These are phyloP conservation scores for Globia sparganii DNA, from an alignment of 2,888 invertebrate species.

Conservation along the genomic window DNA sequence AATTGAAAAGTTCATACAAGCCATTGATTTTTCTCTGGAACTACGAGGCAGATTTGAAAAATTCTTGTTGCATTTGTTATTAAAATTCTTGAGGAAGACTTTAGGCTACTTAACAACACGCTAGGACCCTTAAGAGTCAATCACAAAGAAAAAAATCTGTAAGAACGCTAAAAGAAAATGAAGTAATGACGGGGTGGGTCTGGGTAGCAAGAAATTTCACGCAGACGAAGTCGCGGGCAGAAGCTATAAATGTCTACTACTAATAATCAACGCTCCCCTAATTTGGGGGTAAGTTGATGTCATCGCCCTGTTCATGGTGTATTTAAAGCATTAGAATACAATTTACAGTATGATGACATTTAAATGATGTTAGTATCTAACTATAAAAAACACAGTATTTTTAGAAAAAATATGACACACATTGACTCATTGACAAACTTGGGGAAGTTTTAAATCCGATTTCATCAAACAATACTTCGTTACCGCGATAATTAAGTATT, in stretches of 20 bases:
- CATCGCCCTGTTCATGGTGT: slow-evolving; percentile 19
- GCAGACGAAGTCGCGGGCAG: no score
- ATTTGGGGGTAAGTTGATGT: slow-evolving; percentile 1
- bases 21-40: neutral
- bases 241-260: neutral
- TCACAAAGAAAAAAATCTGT: no score
- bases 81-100: no score
- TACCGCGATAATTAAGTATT: slow-evolving; percentile 11
- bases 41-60: no score
- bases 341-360: neutral
- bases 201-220: no score
- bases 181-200: no score
- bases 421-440: neutral
- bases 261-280: slow-evolving; percentile 14
- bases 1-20: neutral
- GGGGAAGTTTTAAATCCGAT: neutral
- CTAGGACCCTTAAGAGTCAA: no score
- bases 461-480: slow-evolving; percentile 16
- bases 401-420: neutral
- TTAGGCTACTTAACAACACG: no score
- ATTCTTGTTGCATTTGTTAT: no score
- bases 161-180: no score
- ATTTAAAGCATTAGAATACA: neutral
- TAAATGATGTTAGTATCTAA: no score
- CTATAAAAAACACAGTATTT: no score